Conservation (phyloP, 2,888 invertebrate species). For the Megamerina dolium region DNA sequence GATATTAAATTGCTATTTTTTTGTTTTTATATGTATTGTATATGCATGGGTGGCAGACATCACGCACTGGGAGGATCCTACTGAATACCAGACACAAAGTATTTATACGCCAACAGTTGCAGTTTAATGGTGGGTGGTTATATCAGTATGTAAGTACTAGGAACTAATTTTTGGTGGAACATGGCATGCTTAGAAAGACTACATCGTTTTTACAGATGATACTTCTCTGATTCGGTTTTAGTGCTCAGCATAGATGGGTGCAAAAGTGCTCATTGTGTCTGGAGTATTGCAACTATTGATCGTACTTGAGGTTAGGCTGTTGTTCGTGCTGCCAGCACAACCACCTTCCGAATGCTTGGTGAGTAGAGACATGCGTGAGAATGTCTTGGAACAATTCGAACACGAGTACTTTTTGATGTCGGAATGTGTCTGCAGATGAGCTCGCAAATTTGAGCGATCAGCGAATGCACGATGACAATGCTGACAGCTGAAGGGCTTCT, state of each 20-base stretch:
- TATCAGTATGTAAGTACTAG: conserved; percentile 43
- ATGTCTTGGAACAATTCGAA: conserved; percentile 86
- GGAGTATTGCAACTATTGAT: conserved; percentile 6
- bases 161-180: conserved; percentile 50
- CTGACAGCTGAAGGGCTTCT: conserved; percentile 94
- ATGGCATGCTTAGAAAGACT: conserved; percentile 34
- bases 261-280: neutral
- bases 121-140: conserved; percentile 12
- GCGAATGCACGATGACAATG: conserved; percentile 96
- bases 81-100: no score
- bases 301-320: conserved; percentile 15
- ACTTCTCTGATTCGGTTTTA: conserved; percentile 23
- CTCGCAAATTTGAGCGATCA: conserved; percentile 91
- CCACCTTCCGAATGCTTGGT: conserved; percentile 91
- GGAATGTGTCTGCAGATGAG: conserved; percentile 96
- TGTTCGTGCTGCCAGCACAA: conserved; percentile 55
- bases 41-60: no score
- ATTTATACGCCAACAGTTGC: conserved; percentile 2
- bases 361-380: conserved; percentile 92
- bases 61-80: no score
- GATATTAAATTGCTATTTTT: conserved; percentile 18
- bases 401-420: conserved; percentile 98
- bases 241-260: conserved; percentile 33
- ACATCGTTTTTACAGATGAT: neutral
- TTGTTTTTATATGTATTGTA: neutral